A percentile compares a stretch with the other conserved stretches of the same genome.
Evolutionary conservation across 2,888 invertebrate species (phyloP).

Genomic region (Agriopis aurantiaria): DNA sequence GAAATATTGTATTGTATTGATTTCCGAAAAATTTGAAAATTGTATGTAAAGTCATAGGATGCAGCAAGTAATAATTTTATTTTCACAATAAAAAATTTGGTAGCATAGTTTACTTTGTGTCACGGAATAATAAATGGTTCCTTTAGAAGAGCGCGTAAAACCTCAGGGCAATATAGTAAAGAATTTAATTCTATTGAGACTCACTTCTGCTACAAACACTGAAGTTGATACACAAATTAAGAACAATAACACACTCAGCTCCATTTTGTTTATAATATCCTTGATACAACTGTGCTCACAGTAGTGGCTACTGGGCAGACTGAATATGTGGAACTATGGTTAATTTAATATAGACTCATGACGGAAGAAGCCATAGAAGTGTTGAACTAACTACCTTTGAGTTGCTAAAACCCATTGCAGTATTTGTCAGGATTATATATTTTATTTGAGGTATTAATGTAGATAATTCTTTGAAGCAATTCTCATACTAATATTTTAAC

Average conservation of each 20-base stretch:
- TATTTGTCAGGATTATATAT: neutral
- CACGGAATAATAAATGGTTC: no score
- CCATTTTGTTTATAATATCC: slow-evolving; percentile 44
- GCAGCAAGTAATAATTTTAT: no score
- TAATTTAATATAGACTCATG: slow-evolving; percentile 28
- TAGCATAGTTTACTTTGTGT: no score
- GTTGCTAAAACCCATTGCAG: neutral
- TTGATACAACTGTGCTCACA: slow-evolving; percentile 4
- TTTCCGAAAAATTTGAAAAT: no score
- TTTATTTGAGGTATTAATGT: neutral
- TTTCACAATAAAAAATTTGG: no score
- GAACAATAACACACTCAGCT: slow-evolving; percentile 44
- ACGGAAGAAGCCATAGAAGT: slow-evolving; percentile 39
- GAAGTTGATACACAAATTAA: slow-evolving; percentile 46
- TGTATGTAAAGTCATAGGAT: no score
- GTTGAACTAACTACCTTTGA: neutral
- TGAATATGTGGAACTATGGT: slow-evolving; percentile 14
- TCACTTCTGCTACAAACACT: slow-evolving; percentile 51
- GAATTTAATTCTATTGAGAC: slow-evolving; percentile 27
- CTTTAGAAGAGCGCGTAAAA: no score
- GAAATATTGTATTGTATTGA: no score
- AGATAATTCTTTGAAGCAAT: no score
- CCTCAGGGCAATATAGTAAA: neutral
- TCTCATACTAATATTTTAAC: no score
- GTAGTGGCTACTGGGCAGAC: slow-evolving; percentile 2